Percentiles rank a stretch among this genome's conserved stretches.
These are phyloP conservation scores for Amblyraja radiata DNA, from an alignment of 2,797 vertebrate genomes.

Conservation along the genomic window DNA sequence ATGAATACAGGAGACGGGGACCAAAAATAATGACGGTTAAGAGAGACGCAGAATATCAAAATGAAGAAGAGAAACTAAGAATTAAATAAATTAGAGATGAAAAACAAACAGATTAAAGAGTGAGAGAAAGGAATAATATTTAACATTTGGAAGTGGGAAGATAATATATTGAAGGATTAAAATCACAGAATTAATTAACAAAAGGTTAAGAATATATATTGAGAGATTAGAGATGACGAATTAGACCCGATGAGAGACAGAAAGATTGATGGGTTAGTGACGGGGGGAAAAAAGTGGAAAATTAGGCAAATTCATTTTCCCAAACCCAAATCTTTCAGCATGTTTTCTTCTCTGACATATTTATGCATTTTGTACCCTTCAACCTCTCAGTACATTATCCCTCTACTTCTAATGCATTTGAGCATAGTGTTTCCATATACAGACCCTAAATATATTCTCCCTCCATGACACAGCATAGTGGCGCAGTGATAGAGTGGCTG, in stretches of 20 bases:
- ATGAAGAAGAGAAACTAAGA: neutral
- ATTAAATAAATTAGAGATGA: neutral
- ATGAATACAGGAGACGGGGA: neutral
- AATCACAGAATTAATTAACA: neutral
- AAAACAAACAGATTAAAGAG: neutral
- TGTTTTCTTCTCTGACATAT: no score
- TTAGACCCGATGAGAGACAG: neutral
- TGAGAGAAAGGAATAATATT: neutral
- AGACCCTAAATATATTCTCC: neutral
- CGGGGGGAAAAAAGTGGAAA: neutral
- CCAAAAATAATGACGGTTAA: neutral
- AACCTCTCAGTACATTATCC: neutral
- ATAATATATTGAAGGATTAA: neutral
- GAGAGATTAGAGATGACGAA: neutral
- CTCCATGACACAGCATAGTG: no score
- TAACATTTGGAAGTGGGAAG: neutral
- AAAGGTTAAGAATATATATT: neutral
- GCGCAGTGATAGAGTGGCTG: no score
- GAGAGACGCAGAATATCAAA: neutral
- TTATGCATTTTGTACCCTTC: no score
- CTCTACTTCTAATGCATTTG: neutral
- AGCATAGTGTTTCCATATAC: neutral
- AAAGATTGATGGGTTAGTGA: neutral
- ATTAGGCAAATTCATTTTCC: neutral
- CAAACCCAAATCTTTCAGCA: neutral